Base-by-base conservation (phyloP, 2,888 invertebrate species). In the Endotricha flammealis region DNA sequence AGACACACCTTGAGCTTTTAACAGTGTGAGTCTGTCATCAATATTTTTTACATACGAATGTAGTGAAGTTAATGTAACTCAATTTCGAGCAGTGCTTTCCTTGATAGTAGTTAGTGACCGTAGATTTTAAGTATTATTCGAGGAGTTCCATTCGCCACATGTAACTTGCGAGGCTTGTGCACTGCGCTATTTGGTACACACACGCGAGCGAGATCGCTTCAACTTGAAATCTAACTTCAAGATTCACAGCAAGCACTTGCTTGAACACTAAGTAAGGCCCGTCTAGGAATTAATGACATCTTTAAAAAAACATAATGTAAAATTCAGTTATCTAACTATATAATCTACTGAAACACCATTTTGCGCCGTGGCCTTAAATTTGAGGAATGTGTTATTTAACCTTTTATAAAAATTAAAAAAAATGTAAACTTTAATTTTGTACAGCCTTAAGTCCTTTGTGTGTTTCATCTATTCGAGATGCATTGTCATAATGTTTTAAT, bases 301-400 rank as follows among this genome's bases (percentile, higher is more conserved):
- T 62, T 55, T 61, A 67, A 20, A 20, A 64, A 58, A 62, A 65
- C 61, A 56, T 64, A 65, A 69, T 67, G 54, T 66, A 60, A 65
- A 57, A 61, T 57, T 64, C 75, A 76, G 71, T 77, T 72, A 76
- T 62, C 50, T 74, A 68, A 79, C 75, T 78, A 72, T 73, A 65
- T 71, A 74, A 76, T 76, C 78, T 82, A 85, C 85, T 83, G 81
- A 83, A 78, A 86, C 85, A 86, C 86, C 86, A 86, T 77, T 70
- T 78, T 82, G 81, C 75, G 82, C 85, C 80, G 86, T 85, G 86
- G 86, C 86, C 86, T 86, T 86, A 86, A 82, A 81, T 65, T 78
- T 71, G 66, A 80, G 81, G 79, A 74, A 80, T 81, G 66, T 79
- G 77, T 82, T 77, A 65, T n/a, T n/a, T n/a, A 69, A 74, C 71